These are phyloP conservation scores for Silvanus unidentatus DNA, from an alignment of 2,888 invertebrate species.

Conservation along the genomic window DNA sequence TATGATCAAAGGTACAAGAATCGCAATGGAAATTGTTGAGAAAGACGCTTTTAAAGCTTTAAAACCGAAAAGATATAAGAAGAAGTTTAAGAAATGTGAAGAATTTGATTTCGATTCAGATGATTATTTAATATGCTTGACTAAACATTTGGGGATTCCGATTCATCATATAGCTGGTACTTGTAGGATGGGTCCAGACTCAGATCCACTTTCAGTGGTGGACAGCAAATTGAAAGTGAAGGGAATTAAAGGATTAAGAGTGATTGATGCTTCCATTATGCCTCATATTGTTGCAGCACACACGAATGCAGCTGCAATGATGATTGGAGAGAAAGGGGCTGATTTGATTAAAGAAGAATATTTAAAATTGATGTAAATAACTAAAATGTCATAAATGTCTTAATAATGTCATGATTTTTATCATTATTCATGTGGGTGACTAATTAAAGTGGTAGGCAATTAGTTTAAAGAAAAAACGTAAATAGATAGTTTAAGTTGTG, in stretches of 20 bases:
- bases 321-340: constrained; percentile 48
- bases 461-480: too few relatives aligned
- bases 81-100: constrained; percentile 47
- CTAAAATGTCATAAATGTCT: too few relatives aligned
- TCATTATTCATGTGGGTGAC: too few relatives aligned
- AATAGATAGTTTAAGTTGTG: too few relatives aligned
- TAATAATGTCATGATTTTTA: too few relatives aligned
- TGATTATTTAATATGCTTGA: constrained; percentile 49
- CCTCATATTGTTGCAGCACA: constrained; percentile 58
- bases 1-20: too few relatives aligned
- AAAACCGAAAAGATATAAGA: constrained; percentile 35
- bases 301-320: constrained; percentile 47
- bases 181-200: constrained; percentile 58
- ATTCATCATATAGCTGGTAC: constrained; percentile 27
- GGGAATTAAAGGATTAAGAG: constrained; percentile 60
- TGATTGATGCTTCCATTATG: constrained; percentile 77
- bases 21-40: too few relatives aligned
- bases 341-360: constrained; percentile 43
- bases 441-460: too few relatives aligned
- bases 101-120: constrained; percentile 40
- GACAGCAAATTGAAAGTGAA: constrained; percentile 62
- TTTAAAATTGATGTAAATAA: too few relatives aligned
- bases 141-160: constrained; percentile 25
- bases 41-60: constrained; percentile 37
- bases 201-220: constrained; percentile 57